Percentiles rank a stretch among this genome's conserved stretches.
Conservation (phyloP, 2,797 vertebrate species). For the Buphagus erythrorhynchus region DNA sequence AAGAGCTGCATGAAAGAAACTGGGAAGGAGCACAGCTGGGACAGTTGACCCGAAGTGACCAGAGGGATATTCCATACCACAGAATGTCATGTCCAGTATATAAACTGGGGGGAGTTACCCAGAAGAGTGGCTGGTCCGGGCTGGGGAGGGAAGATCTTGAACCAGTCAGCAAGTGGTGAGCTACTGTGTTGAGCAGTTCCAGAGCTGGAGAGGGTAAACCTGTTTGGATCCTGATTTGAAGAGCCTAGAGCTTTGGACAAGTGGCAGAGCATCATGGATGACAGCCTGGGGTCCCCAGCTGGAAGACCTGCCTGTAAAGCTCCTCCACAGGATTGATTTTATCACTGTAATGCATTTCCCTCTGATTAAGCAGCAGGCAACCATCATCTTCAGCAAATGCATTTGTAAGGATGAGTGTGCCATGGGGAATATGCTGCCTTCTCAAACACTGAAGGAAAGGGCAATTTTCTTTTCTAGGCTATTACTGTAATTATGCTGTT, state of each 20-base stretch:
- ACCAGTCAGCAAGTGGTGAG: background rate
- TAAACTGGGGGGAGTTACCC: background rate
- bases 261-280: background rate
- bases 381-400: background rate
- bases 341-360: too few relatives aligned
- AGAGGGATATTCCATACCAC: background rate
- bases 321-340: background rate
- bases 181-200: accelerated
- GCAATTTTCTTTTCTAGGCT: background rate
- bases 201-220: background rate
- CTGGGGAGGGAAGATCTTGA: background rate
- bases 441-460: background rate
- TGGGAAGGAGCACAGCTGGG: background rate
- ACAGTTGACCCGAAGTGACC: accelerated
- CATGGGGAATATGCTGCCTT: background rate
- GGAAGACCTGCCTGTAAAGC: background rate
- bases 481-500: background rate
- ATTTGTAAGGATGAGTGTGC: background rate
- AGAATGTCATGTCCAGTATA: background rate
- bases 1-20: background rate
- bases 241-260: background rate
- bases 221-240: background rate
- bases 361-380: background rate
- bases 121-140: background rate
- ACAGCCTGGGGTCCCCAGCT: background rate